A percentile compares a stretch with the other conserved stretches of the same genome.
These are phyloP conservation scores for Agrilus cyanescens DNA, from an alignment of 2,888 invertebrate species.

Conservation along the genomic window DNA sequence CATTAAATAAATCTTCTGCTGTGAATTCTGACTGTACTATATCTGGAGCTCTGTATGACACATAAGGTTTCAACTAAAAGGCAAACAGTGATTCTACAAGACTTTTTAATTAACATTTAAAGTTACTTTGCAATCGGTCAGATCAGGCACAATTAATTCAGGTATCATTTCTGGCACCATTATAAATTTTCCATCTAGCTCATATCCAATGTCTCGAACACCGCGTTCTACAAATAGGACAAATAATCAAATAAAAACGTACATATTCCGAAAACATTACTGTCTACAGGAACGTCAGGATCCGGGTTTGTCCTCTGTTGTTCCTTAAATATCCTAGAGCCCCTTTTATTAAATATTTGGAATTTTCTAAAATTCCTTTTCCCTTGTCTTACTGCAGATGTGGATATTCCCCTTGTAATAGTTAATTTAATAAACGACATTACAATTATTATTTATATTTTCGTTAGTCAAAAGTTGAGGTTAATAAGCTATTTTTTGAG, in stretches of 20 bases:
- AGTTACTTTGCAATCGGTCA: constrained; percentile 59
- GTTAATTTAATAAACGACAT: constrained; percentile 27
- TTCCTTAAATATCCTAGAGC: constrained; percentile 53
- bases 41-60: constrained; percentile 71
- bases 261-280: constrained; percentile 26
- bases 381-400: constrained; percentile 42
- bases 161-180: constrained; percentile 80
- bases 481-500: constrained; percentile 2
- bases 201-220: constrained; percentile 51
- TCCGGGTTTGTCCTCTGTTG: constrained; percentile 43
- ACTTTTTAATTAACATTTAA: constrained; percentile 1
- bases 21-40: constrained; percentile 74
- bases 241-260: not conserved
- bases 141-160: constrained; percentile 82
- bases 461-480: not conserved
- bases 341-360: constrained; percentile 61
- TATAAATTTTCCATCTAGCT: constrained; percentile 43
- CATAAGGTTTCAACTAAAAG: constrained; percentile 78
- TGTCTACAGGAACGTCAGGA: constrained; percentile 55
- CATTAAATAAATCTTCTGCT: constrained; percentile 68
- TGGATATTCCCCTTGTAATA: constrained; percentile 39
- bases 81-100: constrained; percentile 9
- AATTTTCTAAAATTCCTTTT: constrained; percentile 80
- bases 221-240: constrained; percentile 46
- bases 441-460: constrained; percentile 1